Base-by-base conservation (phyloP, 2,888 invertebrate genomes). In the Quadroppia sp. region DNA sequence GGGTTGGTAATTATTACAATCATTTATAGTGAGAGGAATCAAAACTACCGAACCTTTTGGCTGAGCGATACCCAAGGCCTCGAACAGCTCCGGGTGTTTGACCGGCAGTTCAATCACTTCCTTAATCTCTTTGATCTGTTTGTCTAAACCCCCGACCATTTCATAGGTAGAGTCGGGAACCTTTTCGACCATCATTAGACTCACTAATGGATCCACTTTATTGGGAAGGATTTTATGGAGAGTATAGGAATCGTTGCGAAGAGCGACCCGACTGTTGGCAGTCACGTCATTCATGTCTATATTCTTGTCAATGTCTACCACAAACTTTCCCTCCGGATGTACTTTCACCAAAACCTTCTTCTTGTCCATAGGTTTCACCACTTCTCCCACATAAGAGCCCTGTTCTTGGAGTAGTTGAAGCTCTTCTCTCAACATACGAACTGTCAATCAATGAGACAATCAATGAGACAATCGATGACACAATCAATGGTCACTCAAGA, bases 121-220 rank as follows among this genome's bases (percentile, higher is more conserved):
- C 83, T 99, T 99, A 78, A 99, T 99, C 84, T 99, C 99, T 82
- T 99, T 98, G 73, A 99, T 99, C 85, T 99, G 99, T 82, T 98
- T 99, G 82, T 99, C 98, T 77, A 99, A 85, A 74, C 99, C 99
- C 78, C 99, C 99, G 28, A 99, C 97, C 98, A 99, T 99, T 85
- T 99, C 99, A 81, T 99, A 99, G 0, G 99, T 99, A 0, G 98
- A 98, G 83, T 99, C 99, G 0, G 99, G 99, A 1, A 99, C 99
- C 83, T 99, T 99, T 83, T 99, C 99, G 0, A 99, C 99, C 99
- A 99, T 99, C 99, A 99, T 99, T 76, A 99, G 88, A 0, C 97
- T 97, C 0, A 99, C 99, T 75, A 99, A 85, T 0, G 99, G 99
- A 86, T 99, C 99, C 1, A 99, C 96, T 86, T 99, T 99, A 84